phyloP scores from a whole-genome alignment of 1,140 invertebrate genomes.

The Lucilia sericata region DNA sequence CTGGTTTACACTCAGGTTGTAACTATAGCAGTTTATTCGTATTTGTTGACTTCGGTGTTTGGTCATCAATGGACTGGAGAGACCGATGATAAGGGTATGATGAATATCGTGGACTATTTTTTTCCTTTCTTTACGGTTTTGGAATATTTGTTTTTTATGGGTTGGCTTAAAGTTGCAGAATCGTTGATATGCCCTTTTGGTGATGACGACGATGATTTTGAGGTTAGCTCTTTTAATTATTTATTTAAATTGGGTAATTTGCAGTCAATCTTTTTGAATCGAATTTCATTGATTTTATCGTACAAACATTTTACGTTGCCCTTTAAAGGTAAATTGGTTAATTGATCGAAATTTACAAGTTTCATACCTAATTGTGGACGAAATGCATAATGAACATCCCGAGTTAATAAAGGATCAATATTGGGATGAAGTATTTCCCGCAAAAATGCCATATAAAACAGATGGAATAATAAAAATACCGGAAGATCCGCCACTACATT shows the following conservation, averaged over 20 bases:
- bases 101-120: slow-evolving; percentile 75
- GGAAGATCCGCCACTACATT: slow-evolving; percentile 4
- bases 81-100: slow-evolving; percentile 60
- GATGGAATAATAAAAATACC: neutral
- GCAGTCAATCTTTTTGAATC: too few species aligned
- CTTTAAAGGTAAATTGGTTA: slow-evolving; percentile 87
- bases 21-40: slow-evolving; percentile 91
- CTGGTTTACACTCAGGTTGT: slow-evolving; percentile 96
- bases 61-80: slow-evolving; percentile 81
- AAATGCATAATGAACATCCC: slow-evolving; percentile 92
- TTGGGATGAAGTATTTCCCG: slow-evolving; percentile 88
- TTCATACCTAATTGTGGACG: slow-evolving; percentile 91
- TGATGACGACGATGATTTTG: slow-evolving; percentile 84
- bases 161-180: slow-evolving; percentile 88
- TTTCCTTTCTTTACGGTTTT: slow-evolving; percentile 88
- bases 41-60: slow-evolving; percentile 82
- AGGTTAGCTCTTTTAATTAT: slow-evolving; percentile 52
- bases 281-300: too few species aligned
- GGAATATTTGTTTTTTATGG: slow-evolving; percentile 88
- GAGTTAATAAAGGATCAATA: slow-evolving; percentile 87
- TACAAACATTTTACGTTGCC: neutral
- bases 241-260: neutral
- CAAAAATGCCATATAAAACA: slow-evolving; percentile 75
- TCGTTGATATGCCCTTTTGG: slow-evolving; percentile 87
- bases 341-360: slow-evolving; percentile 89